phyloP scores from a whole-genome alignment of 2,797 vertebrate genomes.

The Eutrigla gurnardus region DNA sequence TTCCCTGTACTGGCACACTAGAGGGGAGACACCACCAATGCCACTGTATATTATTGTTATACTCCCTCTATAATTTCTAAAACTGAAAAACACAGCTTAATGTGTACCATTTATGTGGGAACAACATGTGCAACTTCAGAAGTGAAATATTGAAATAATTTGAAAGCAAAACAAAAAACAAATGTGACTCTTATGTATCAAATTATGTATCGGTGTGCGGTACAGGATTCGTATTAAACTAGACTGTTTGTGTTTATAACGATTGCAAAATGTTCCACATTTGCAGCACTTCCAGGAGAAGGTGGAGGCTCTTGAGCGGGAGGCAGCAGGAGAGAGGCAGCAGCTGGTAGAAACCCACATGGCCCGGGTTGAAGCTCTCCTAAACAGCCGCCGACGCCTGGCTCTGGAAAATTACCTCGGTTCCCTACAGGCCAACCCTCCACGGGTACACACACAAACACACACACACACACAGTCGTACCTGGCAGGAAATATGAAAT shows the following conservation, averaged over 20 bases:
- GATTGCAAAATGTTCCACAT: neutral
- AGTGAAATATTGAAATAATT: neutral
- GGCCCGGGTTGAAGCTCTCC: slow-evolving; percentile 95
- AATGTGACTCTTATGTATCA: too few species aligned
- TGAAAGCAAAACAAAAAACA: too few species aligned
- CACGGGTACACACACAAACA: slow-evolving; percentile 83
- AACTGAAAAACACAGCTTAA: too few species aligned
- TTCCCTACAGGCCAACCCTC: slow-evolving; percentile 91
- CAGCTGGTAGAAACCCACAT: slow-evolving; percentile 98
- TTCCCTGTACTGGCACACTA: too few species aligned
- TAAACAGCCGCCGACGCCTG: slow-evolving; percentile 92
- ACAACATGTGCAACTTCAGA: neutral
- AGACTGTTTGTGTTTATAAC: too few species aligned
- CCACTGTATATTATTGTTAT: too few species aligned
- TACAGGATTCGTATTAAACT: neutral
- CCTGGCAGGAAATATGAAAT: neutral
- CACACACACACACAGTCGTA: neutral
- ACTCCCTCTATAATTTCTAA: too few species aligned
- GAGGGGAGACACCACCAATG: too few species aligned
- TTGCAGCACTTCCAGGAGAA: slow-evolving; percentile 96
- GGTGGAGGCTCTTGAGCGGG: slow-evolving; percentile 96
- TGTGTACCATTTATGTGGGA: neutral
- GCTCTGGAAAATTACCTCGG: slow-evolving; percentile 96
- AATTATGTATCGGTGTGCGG: neutral
- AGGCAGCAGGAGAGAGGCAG: slow-evolving; percentile 96